Conservation (phyloP, 2,113 vertebrate species). For the Tylochromis polylepis region DNA sequence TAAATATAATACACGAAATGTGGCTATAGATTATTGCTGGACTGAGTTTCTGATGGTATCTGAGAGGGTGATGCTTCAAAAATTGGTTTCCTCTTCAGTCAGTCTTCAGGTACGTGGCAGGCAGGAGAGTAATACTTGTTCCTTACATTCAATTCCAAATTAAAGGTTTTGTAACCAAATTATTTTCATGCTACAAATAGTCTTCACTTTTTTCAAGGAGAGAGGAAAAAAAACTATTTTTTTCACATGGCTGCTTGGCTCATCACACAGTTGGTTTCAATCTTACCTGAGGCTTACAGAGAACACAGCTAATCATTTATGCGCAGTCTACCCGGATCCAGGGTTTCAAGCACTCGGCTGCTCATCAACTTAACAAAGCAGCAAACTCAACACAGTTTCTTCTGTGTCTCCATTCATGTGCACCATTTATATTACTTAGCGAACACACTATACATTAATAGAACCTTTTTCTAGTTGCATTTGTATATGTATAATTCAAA, state of each 20-base stretch:
- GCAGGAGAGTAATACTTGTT: neutral
- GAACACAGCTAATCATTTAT: neutral
- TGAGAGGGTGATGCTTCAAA: neutral
- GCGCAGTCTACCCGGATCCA: neutral
- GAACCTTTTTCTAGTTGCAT: neutral
- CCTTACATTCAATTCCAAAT: neutral
- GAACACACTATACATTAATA: neutral
- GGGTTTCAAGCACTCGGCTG: neutral
- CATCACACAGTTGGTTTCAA: neutral
- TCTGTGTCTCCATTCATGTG: neutral
- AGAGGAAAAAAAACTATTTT: fast-evolving
- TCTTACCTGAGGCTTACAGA: neutral
- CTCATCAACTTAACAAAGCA: neutral
- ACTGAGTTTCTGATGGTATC: neutral
- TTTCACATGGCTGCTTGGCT: neutral
- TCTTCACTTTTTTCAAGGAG: neutral
- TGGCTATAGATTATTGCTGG: neutral
- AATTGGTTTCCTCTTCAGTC: neutral
- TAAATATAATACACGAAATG: no score
- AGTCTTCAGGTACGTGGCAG: neutral
- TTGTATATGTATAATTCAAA: neutral
- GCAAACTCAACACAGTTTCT: neutral
- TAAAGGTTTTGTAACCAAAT: neutral
- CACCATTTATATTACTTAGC: neutral
- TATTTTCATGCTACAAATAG: neutral